Base-by-base conservation (phyloP, 2,113 vertebrate genomes). In the Columba janthina region DNA sequence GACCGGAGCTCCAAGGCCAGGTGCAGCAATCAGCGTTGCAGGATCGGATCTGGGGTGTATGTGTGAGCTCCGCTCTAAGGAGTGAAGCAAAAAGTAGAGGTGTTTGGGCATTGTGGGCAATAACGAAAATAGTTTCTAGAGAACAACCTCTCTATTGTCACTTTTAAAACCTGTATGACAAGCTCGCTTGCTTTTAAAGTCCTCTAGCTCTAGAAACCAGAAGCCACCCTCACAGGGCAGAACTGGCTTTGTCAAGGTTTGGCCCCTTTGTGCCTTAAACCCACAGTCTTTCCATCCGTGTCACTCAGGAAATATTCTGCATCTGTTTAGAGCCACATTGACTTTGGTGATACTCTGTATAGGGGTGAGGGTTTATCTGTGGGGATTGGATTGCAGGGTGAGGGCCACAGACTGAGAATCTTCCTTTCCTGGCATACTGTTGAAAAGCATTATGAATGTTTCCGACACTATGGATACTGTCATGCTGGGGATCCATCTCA, bases 361-460 rank as follows among this genome's bases (percentile, higher is more conserved):
- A 56, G 24, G 24, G 42, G 12, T 54, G 34, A 86, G 28, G 36
- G 61, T 77, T 90, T 91, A 58, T 89, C 65, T 85, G 51, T 64
- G 78, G 56, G 56, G 34, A 71, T 56, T 90, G 83, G 26, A 57
- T 88, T 75, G 56, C 82, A 78, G 53, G 48, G 38, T 71, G 69
- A 93, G 34, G 53, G 42, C 51, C 44, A 15, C 7, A 76, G 69
- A 81, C 0, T 86, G 75, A 90, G 93, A 95, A 65, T 31, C 82
- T 60, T 77, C 65, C 69, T 96, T 94, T 82, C 78, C 50, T 91
- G 85, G 67, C 75, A 71, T 9, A 67, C 42, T 77, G 48, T 80
- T 93, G 88, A 85, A 94, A 95, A 95, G 71, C 67, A 56, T 54
- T 66, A 3, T 19, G 82, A 56, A 67, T 70, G 60, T 88, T 93